These are phyloP conservation scores for Magallana angulata DNA, from an alignment of 1,140 invertebrate species.

Conservation along the genomic window DNA sequence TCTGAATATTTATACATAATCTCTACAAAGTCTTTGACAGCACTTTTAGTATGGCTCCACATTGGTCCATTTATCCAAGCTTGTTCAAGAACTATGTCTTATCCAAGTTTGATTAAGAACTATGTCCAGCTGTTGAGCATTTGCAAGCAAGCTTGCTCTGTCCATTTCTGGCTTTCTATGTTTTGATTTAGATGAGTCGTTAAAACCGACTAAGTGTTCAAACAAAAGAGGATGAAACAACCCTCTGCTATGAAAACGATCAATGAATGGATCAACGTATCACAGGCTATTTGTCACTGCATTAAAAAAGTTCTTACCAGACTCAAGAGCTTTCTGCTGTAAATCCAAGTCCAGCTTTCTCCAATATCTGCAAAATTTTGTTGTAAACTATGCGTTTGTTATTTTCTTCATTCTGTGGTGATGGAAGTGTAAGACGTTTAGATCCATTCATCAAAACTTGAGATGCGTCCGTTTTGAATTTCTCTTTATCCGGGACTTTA, in stretches of 20 bases:
- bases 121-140: constrained; percentile 15
- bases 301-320: too few species aligned
- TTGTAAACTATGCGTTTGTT: too few species aligned
- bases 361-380: too few species aligned
- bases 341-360: too few species aligned
- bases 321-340: too few species aligned
- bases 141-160: constrained; percentile 1
- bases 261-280: background rate
- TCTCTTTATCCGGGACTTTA: background rate
- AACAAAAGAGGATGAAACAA: constrained; percentile 40
- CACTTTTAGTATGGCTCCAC: constrained; percentile 37
- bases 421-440: constrained; percentile 31
- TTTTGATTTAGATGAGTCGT: background rate
- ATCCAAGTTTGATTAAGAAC: background rate
- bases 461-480: constrained; percentile 30
- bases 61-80: constrained; percentile 47
- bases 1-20: constrained; percentile 34
- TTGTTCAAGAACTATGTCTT: background rate
- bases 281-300: too few species aligned
- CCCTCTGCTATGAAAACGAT: constrained; percentile 21
- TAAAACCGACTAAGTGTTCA: constrained; percentile 30
- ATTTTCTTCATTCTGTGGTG: background rate
- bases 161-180: constrained; percentile 25
- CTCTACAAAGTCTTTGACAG: constrained; percentile 30
- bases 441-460: constrained; percentile 32